phyloP scores from a whole-genome alignment of 2,113 vertebrate genomes.

The Aptenodytes patagonicus region DNA sequence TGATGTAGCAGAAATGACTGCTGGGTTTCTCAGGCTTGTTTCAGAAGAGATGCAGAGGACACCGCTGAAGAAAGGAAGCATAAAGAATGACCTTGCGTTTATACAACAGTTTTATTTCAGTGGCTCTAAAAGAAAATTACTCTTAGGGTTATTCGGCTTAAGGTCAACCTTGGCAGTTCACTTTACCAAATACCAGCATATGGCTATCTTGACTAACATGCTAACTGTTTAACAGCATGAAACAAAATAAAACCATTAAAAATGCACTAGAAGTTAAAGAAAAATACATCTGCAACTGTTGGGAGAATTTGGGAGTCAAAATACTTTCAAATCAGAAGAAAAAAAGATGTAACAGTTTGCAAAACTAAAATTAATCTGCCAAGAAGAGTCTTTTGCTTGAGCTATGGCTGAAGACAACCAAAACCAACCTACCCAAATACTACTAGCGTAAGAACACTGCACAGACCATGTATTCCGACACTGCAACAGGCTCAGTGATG shows the following conservation, averaged over 20 bases:
- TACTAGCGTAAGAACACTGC: fast-evolving
- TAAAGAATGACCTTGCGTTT: too few relatives aligned
- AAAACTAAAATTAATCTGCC: neutral
- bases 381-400: neutral
- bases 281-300: neutral
- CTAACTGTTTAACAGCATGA: neutral
- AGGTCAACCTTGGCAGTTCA: neutral
- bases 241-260: neutral
- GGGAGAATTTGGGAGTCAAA: neutral
- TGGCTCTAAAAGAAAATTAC: neutral
- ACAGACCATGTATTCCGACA: fast-evolving
- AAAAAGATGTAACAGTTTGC: neutral
- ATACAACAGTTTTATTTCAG: neutral
- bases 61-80: neutral
- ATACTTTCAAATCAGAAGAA: neutral
- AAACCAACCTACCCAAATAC: neutral
- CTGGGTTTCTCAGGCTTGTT: neutral
- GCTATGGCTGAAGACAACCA: neutral
- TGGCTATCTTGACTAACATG: neutral
- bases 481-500: fast-evolving
- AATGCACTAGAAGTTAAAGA: neutral
- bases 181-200: neutral
- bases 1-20: neutral
- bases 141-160: neutral
- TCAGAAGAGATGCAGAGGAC: neutral